phyloP scores from a whole-genome alignment of 2,797 vertebrate species.

The Cossypha polioptera region DNA sequence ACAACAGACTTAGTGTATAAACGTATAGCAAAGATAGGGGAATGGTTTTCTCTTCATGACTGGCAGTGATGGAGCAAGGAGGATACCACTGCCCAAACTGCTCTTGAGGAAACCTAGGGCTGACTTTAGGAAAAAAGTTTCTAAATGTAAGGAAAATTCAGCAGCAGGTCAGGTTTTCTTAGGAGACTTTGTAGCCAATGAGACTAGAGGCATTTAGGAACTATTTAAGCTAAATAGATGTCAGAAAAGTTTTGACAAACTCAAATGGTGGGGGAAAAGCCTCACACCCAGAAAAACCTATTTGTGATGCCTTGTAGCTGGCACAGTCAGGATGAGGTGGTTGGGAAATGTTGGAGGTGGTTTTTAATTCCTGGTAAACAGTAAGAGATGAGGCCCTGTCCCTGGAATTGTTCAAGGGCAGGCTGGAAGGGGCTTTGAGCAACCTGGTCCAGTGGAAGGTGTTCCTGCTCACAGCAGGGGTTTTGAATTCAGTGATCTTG shows the following conservation, averaged over 20 bases:
- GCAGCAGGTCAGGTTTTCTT: neutral
- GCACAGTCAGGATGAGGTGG: rapidly evolving
- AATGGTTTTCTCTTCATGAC: neutral
- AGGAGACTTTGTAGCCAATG: neutral
- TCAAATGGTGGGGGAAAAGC: rapidly evolving
- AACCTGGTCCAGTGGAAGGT: neutral
- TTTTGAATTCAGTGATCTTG: rapidly evolving
- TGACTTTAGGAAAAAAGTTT: neutral
- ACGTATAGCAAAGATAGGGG: neutral
- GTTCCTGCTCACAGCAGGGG: neutral
- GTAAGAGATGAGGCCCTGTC: neutral
- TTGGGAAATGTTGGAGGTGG: neutral
- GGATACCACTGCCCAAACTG: rapidly evolving
- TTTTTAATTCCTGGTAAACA: neutral
- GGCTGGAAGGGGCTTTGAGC: neutral
- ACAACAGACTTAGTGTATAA: neutral
- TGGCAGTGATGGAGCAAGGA: rapidly evolving
- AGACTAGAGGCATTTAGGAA: neutral
- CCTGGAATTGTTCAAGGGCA: neutral
- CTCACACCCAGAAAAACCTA: rapidly evolving
- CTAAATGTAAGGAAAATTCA: neutral
- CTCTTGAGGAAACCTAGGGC: neutral
- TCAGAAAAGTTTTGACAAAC: neutral
- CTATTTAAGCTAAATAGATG: neutral
- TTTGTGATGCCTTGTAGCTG: neutral